Conservation (phyloP, 2,888 invertebrate genomes). For the Epistrophella euchroma region DNA sequence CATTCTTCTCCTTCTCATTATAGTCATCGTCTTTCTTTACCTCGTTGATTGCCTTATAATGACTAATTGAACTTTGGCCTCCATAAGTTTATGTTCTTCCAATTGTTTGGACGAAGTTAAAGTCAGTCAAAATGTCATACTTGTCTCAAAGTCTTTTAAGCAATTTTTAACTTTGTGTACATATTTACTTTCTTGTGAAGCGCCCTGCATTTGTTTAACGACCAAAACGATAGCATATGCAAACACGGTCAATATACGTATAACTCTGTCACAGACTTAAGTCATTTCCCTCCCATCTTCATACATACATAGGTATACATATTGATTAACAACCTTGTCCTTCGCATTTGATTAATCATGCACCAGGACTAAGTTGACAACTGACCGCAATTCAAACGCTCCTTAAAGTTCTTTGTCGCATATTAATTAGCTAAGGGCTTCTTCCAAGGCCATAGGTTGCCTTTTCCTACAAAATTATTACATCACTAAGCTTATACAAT, state of each 20-base stretch:
- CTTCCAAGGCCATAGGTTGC: constrained; percentile 14
- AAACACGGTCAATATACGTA: constrained; percentile 4
- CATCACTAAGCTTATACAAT: constrained; percentile 38
- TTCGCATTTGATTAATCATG: constrained; percentile 62
- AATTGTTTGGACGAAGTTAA: constrained; percentile 35
- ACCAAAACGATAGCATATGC: background rate
- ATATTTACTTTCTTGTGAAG: constrained; percentile 12
- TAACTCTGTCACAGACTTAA: background rate
- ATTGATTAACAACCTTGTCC: constrained; percentile 65
- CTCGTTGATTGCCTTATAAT: constrained; percentile 36
- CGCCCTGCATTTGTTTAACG: constrained; percentile 11
- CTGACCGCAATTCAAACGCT: constrained; percentile 47
- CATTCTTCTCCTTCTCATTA: background rate
- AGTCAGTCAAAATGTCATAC: constrained; percentile 39
- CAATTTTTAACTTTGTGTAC: background rate
- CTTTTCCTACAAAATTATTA: constrained; percentile 31
- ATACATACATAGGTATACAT: background rate
- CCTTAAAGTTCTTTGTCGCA: constrained; percentile 4
- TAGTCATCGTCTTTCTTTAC: constrained; percentile 11
- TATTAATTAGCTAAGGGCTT: constrained; percentile 51
- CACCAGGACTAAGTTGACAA: constrained; percentile 33
- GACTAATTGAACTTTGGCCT: constrained; percentile 37
- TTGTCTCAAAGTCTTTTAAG: constrained; percentile 29
- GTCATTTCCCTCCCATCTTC: background rate
- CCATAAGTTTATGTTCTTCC: constrained; percentile 7